Evolutionary conservation across 2,113 vertebrate genomes (phyloP), one percentile per base, ranked within the genome.

Genomic region (Gadus chalcogrammus): DNA sequence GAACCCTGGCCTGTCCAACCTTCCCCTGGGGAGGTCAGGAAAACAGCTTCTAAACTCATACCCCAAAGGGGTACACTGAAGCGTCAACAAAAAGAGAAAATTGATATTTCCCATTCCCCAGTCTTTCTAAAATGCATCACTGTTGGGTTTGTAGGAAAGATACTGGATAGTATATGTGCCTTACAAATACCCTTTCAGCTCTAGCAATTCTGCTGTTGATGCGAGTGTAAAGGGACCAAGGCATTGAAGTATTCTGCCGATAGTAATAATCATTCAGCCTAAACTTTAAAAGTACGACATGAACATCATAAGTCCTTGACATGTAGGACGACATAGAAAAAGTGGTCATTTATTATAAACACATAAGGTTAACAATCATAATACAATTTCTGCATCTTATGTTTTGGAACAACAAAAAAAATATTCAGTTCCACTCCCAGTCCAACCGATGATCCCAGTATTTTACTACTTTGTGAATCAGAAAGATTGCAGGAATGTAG

Each of bases 141-240:
- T 67, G 56, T 64, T 71, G 75, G 59, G 77, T 81, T 27, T 76
- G 31, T 61, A 72, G 6, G 53, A 16, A 7, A 55, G 53, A 8
- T 66, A 77, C 22, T 73, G 80, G 73, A 79, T 78, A 71, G 62
- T 69, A 48, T 68, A 48, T 68, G 87, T 91, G 87, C 88, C 88
- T 88, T 89, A 76, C 42, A 63, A 38, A 67, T 56, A 17, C 73
- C n/a, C 61, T 53, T 16, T 69, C 31, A 35, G 31, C 31, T 35
- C 31, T 35, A 61, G 68, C 18, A 67, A 15, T 15, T 69, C 1
- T 35, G 61, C 58, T 70, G 67, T 31, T 62, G 15, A 61, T 35
- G 18, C 2, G 67, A 73, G 61, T 66, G 61, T 75, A 65, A 61
- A 69, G 64, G 61, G 48, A 80, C 22, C 31, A 28, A 55, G 53